Conservation (phyloP, 2,113 vertebrate species). For the Dipodomys ordii region DNA sequence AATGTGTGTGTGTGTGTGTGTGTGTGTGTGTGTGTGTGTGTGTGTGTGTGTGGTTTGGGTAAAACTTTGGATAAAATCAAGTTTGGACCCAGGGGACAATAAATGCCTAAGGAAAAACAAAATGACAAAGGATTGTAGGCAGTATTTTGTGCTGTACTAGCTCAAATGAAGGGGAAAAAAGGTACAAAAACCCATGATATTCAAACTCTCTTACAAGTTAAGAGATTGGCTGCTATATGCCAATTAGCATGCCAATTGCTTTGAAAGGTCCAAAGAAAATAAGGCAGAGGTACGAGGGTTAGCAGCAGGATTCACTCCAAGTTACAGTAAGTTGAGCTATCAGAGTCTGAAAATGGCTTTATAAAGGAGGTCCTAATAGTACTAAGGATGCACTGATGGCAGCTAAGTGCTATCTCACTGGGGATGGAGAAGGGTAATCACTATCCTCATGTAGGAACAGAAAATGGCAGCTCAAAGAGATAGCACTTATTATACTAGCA, state of each 20-base stretch:
- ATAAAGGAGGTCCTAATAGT: neutral
- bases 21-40: no score
- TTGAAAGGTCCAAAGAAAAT: slow-evolving; percentile 41
- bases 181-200: neutral
- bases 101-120: neutral
- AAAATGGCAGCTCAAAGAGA: neutral
- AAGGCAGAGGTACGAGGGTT: neutral
- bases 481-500: neutral
- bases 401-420: neutral
- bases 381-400: neutral
- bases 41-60: no score
- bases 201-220: neutral
- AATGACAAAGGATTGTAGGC: neutral
- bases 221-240: neutral
- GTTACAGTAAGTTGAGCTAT: neutral
- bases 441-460: neutral
- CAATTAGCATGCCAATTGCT: neutral
- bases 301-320: neutral
- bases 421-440: neutral
- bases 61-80: slow-evolving; percentile 51
- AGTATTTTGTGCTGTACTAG: neutral
- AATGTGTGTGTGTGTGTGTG: no score
- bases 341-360: neutral
- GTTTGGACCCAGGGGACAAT: slow-evolving; percentile 24
- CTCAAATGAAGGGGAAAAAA: neutral